Percentiles rank a stretch among this genome's conserved stretches.
These are phyloP conservation scores for Lepidocyrtinus sp. DNA, from an alignment of 2,888 invertebrate genomes.

Conservation along the genomic window DNA sequence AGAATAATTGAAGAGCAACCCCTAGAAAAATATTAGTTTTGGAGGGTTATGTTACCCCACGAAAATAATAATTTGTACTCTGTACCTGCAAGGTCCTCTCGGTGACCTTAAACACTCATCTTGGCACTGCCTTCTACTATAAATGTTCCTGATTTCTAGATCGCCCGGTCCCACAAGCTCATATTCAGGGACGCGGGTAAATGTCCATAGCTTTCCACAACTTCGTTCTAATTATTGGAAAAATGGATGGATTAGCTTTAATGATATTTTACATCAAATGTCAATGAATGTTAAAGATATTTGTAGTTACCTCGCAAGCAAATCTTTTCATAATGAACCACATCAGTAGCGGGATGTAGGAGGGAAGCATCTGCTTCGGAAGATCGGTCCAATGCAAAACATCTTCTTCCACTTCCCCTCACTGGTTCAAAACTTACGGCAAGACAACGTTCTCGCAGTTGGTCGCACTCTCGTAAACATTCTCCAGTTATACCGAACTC, in stretches of 20 bases:
- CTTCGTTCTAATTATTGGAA: constrained; percentile 69
- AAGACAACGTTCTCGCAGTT: constrained; percentile 71
- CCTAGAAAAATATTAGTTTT: too few relatives aligned
- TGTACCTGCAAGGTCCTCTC: constrained; percentile 73
- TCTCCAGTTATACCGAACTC: constrained; percentile 72
- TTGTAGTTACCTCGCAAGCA: constrained; percentile 72
- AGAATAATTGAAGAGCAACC: background rate
- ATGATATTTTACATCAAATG: too few relatives aligned
- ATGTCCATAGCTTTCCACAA: constrained; percentile 74
- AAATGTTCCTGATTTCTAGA: constrained; percentile 73
- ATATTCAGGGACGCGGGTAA: constrained; percentile 74
- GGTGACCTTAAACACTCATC: constrained; percentile 74
- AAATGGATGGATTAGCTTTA: too few relatives aligned
- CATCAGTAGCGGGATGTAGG: constrained; percentile 72
- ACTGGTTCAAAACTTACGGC: constrained; percentile 72
- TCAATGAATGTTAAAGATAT: background rate
- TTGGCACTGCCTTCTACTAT: constrained; percentile 74
- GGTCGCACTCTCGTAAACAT: constrained; percentile 72
- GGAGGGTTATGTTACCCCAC: too few relatives aligned
- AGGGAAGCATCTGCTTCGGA: constrained; percentile 72
- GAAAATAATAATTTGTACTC: too few relatives aligned
- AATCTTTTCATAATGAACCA: constrained; percentile 74
- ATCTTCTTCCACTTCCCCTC: constrained; percentile 72
- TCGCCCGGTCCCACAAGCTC: constrained; percentile 74
- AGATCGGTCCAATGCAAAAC: constrained; percentile 72